Evolutionary conservation across 2,888 invertebrate species (phyloP), one percentile per base, ranked within the genome.

Genomic region (Yponomeuta malinellus): DNA sequence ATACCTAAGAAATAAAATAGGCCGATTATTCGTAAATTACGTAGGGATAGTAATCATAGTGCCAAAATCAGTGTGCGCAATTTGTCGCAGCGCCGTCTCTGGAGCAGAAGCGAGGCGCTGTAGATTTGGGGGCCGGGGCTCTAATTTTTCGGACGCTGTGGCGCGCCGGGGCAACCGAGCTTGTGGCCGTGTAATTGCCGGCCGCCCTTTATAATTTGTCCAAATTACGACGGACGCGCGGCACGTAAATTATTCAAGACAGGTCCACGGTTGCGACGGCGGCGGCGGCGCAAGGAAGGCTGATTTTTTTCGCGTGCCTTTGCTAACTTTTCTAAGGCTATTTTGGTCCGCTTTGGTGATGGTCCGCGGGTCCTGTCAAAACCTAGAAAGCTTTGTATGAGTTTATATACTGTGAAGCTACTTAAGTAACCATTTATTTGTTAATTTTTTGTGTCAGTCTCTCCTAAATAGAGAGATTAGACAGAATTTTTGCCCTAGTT

Each of bases 131-230:
- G 43, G 43, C 1, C 5, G 67, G 8, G 66, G 37, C 12, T 12
- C n/a, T 67, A 67, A 67, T 67, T 67, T 67, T 67, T 67, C n/a
- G 37, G 67, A 67, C 73, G 12, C 73, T 76, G 76, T 78, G 73
- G 73, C 59, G 69, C 52, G 52, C 52, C 52, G 52, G 15, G 63
- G 15, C 71, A 31, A 66, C 71, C 59, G 43, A 71, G 71, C 71
- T 71, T 71, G 48, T 5, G 52, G 70, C 71, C 71, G 75, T 71
- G 74, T 78, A 77, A 78, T 80, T 78, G 72, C 74, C 73, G 73
- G 74, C 70, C 75, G 75, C 77, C 77, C 75, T 76, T 82, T 81
- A 83, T 83, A 83, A 84, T 84, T 84, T 82, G 82, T 78, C 78
- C 80, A 81, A 83, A 84, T 85, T 82, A 79, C 76, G 74, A 71